phyloP scores from a whole-genome alignment of 2,888 invertebrate genomes.

The Phortica okadai region DNA sequence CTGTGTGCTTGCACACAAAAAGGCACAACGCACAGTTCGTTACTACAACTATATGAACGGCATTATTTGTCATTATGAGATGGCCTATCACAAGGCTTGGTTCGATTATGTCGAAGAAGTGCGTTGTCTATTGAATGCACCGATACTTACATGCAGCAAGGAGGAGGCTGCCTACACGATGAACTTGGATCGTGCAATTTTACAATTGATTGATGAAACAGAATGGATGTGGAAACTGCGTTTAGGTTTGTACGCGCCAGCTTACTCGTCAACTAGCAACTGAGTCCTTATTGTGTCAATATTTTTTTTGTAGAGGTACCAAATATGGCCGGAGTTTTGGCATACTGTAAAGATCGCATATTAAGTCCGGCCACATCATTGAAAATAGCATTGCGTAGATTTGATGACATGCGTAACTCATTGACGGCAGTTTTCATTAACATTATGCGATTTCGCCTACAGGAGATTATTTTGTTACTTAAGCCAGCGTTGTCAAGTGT shows the following conservation, averaged over 20 bases:
- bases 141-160: slow-evolving; percentile 82
- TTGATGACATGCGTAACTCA: slow-evolving; percentile 79
- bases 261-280: not conserved
- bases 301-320: slow-evolving; percentile 80
- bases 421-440: slow-evolving; percentile 80
- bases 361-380: slow-evolving; percentile 80
- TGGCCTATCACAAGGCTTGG: slow-evolving; percentile 90
- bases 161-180: slow-evolving; percentile 82
- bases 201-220: slow-evolving; percentile 86
- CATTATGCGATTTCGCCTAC: slow-evolving; percentile 82
- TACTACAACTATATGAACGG: slow-evolving; percentile 87
- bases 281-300: not conserved
- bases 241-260: slow-evolving; percentile 77
- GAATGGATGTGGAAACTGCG: slow-evolving; percentile 88
- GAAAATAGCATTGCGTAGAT: slow-evolving; percentile 80
- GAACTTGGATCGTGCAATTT: slow-evolving; percentile 85
- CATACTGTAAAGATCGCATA: slow-evolving; percentile 84
- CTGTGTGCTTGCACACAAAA: slow-evolving; percentile 80
- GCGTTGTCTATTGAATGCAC: slow-evolving; percentile 80
- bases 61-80: slow-evolving; percentile 89
- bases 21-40: slow-evolving; percentile 85
- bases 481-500: slow-evolving; percentile 86
- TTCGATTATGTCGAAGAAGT: slow-evolving; percentile 85
- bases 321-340: slow-evolving; percentile 85
- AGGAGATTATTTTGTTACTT: slow-evolving; percentile 83